These are phyloP conservation scores for Pristionchus exspectatus DNA, from an alignment of 2,888 invertebrate species.

Conservation along the genomic window DNA sequence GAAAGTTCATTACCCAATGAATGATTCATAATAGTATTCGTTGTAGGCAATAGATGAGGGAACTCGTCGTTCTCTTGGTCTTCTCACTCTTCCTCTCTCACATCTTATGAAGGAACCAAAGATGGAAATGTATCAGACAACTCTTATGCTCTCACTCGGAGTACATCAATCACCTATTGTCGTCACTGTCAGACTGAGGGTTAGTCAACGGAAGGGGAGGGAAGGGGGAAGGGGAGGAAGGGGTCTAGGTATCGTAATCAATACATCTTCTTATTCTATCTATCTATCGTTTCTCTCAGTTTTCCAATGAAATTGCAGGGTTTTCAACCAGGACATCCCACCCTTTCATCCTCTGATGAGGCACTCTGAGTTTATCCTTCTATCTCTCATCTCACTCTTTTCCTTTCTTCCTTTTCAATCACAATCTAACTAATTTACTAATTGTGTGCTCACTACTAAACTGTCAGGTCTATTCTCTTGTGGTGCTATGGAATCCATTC, in stretches of 20 bases:
- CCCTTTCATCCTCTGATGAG: conserved; percentile 40
- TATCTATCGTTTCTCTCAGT: conserved; percentile 43
- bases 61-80: conserved; percentile 72
- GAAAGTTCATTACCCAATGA: no score
- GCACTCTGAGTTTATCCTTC: conserved; percentile 41
- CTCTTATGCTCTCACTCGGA: conserved; percentile 74
- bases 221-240: not conserved
- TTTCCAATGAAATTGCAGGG: conserved; percentile 32
- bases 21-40: not conserved
- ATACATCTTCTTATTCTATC: conserved; percentile 33
- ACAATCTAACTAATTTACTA: conserved; percentile 18
- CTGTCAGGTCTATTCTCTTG: not conserved
- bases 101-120: conserved; percentile 75
- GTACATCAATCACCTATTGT: conserved; percentile 77
- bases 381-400: conserved; percentile 35
- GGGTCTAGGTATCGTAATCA: not conserved
- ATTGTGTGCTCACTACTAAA: conserved; percentile 43
- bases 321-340: not conserved
- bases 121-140: conserved; percentile 76
- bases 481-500: conserved; percentile 9
- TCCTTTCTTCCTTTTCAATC: not conserved
- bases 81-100: conserved; percentile 69
- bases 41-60: conserved; percentile 77
- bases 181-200: conserved; percentile 74
- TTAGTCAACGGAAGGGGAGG: not conserved